These are phyloP conservation scores for Agraylea sexmaculata DNA, from an alignment of 1,140 invertebrate genomes.

Conservation along the genomic window DNA sequence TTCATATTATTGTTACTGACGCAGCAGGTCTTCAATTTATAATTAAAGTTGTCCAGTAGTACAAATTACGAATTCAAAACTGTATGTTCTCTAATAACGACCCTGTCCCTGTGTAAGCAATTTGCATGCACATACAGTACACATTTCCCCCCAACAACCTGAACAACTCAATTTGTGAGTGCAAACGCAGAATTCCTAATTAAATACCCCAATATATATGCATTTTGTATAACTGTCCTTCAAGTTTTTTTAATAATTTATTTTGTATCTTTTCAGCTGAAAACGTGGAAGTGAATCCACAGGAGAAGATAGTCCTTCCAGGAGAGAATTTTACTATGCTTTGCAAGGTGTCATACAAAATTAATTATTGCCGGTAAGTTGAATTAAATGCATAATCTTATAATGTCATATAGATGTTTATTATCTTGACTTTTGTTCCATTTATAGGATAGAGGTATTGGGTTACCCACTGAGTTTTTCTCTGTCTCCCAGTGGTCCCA, in stretches of 20 bases:
- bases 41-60: too few relatives aligned
- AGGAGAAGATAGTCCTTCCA: slow-evolving; percentile 31
- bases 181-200: too few relatives aligned
- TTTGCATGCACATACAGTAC: too few relatives aligned
- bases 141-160: too few relatives aligned
- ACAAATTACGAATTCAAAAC: too few relatives aligned
- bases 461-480: slow-evolving; percentile 4
- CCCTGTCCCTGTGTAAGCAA: too few relatives aligned
- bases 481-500: background rate
- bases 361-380: slow-evolving; percentile 41
- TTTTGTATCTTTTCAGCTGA: slow-evolving; percentile 14
- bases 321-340: slow-evolving; percentile 35
- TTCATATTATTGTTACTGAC: too few relatives aligned
- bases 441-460: slow-evolving; percentile 14
- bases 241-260: slow-evolving; percentile 4
- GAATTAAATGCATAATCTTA: background rate
- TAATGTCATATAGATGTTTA: slow-evolving; percentile 3
- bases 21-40: too few relatives aligned
- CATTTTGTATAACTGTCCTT: too few relatives aligned
- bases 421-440: slow-evolving; percentile 6
- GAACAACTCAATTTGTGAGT: too few relatives aligned
- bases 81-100: too few relatives aligned
- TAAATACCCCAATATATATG: too few relatives aligned
- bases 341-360: slow-evolving; percentile 39
- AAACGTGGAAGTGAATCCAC: slow-evolving; percentile 35